Percentiles rank a stretch among this genome's conserved stretches.
Conservation (phyloP, 2,113 vertebrate genomes). For the Gobio gobio region DNA sequence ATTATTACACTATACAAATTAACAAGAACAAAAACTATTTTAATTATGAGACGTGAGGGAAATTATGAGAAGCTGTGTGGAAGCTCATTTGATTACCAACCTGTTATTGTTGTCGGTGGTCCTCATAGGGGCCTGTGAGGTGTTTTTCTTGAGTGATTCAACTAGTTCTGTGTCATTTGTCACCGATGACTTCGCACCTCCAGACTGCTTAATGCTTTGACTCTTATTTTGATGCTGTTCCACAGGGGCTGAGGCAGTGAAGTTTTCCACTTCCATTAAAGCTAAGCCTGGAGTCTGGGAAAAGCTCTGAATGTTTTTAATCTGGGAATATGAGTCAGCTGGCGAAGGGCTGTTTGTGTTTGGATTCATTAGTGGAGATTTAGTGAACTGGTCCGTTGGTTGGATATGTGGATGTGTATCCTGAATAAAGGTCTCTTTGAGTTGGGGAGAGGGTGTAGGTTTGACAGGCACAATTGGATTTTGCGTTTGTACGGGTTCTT, state of each 20-base stretch:
- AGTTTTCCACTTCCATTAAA: constrained; percentile 27
- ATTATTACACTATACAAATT: not conserved
- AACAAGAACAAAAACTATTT: not conserved
- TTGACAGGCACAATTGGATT: constrained; percentile 23
- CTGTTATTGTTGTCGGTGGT: constrained; percentile 70
- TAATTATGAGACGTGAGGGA: too few relatives aligned
- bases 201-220: constrained; percentile 42
- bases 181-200: constrained; percentile 33
- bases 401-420: constrained; percentile 31
- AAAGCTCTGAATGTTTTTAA: constrained; percentile 12
- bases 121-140: constrained; percentile 75
- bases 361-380: constrained; percentile 6
- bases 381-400: constrained; percentile 13
- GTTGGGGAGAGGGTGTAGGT: not conserved
- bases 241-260: constrained; percentile 46
- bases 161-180: constrained; percentile 61
- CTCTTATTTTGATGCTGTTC: constrained; percentile 56
- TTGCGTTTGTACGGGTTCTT: not conserved
- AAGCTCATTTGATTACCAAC: constrained; percentile 52
- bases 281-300: constrained; percentile 13
- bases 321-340: not conserved
- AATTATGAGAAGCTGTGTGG: not conserved
- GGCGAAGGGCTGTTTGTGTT: not conserved
- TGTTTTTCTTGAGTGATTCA: constrained; percentile 71
- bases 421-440: constrained; percentile 31